Evolutionary conservation across 2,797 vertebrate genomes (phyloP), one percentile per base, ranked within the genome.

Genomic region (Danio jaintianensis): DNA sequence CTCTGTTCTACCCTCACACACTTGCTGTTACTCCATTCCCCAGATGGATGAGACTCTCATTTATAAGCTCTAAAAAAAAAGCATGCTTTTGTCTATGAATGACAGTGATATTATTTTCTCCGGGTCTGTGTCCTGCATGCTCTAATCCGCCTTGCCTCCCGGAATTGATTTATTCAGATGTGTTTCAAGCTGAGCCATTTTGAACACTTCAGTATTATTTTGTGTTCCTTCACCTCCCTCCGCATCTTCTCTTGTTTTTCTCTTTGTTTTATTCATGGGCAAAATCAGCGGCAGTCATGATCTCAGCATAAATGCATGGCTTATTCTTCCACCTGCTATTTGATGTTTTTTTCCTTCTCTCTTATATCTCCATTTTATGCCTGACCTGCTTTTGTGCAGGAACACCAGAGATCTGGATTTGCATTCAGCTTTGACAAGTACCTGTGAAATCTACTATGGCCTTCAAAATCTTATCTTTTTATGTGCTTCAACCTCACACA

Each of bases 81-180:
- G 43, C 0, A 47, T 0, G 10, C 43, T 56, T 52, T 76, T 55
- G 62, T 64, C 29, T 42, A 20, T 45, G 50, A 56, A 56, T 76
- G 74, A 76, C 62, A 77, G 18, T 7, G 56, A 42, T 62, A 53
- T 62, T 71, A 63, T 79, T 79, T 71, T 71, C 55, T 59, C 18
- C 40, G 6, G 43, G 38, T 43, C 62, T 38, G 43, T 12, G 42
- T 56, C 43, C 53, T 48, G 63, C 29, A 7, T 15, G 53, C 52
- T 62, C 63, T 77, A 77, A 67, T 67, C 40, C 13, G 38, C 52
- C 52, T 55, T 67, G 38, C 62, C 48, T 62, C 10, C 52, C 8
- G 1, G 53, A 67, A 56, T 45, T 56, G 18, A 66, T 68, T 78
- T 59, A 69, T 58, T 70, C 66, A 61, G 76, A 70, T 48, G 18